These are phyloP conservation scores for Euplagia quadripunctaria DNA, from an alignment of 2,888 invertebrate species.

Conservation along the genomic window DNA sequence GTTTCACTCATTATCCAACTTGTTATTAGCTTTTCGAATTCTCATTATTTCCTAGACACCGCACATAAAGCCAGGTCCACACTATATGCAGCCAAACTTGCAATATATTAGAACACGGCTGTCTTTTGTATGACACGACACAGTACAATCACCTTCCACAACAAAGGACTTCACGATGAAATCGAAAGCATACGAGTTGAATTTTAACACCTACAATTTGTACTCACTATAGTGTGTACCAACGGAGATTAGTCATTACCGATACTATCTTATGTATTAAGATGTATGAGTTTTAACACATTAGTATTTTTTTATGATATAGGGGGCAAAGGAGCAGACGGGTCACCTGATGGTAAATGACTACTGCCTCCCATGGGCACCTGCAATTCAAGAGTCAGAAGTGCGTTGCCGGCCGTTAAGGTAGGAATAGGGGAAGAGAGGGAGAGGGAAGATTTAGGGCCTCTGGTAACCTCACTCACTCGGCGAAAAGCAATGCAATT, in stretches of 20 bases:
- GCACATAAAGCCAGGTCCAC: slow-evolving; percentile 22
- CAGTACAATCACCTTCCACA: slow-evolving; percentile 67
- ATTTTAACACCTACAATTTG: slow-evolving; percentile 71
- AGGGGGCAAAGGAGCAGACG: too few species aligned
- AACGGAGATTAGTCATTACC: slow-evolving; percentile 43
- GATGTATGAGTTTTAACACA: neutral
- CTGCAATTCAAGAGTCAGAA: too few species aligned
- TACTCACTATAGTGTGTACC: slow-evolving; percentile 27
- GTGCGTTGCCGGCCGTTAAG: too few species aligned
- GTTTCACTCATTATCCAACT: neutral
- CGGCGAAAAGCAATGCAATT: too few species aligned
- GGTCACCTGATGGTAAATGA: too few species aligned
- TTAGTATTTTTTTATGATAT: too few species aligned
- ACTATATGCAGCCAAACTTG: slow-evolving; percentile 37
- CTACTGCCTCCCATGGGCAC: too few species aligned
- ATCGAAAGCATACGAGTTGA: slow-evolving; percentile 73
- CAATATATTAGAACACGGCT: slow-evolving; percentile 47
- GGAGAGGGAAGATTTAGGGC: too few species aligned
- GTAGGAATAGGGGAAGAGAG: too few species aligned
- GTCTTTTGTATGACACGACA: slow-evolving; percentile 55
- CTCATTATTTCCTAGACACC: neutral
- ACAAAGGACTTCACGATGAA: slow-evolving; percentile 75
- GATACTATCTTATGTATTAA: slow-evolving; percentile 12
- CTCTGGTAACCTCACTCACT: too few species aligned
- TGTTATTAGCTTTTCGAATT: neutral